Evolutionary conservation across 2,113 vertebrate species (phyloP).

Genomic region (Monopterus albus): DNA sequence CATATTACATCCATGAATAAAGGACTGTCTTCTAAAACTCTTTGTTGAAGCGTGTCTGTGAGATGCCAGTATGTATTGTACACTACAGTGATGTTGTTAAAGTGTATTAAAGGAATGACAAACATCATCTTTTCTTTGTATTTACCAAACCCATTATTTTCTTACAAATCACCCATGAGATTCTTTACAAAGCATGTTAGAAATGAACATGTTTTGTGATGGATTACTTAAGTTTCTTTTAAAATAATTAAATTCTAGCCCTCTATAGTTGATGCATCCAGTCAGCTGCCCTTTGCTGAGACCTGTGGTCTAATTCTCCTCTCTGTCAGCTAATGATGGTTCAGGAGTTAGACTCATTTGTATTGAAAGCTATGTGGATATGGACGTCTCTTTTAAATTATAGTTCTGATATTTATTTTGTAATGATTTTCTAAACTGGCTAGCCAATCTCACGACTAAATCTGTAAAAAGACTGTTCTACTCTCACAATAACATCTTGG

Average conservation of each 20-base stretch:
- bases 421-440: background rate
- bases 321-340: slow-evolving; percentile 12
- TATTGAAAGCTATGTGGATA: slow-evolving; percentile 4
- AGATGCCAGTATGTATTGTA: slow-evolving; percentile 15
- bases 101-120: slow-evolving; percentile 20
- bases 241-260: background rate
- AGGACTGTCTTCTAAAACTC: slow-evolving; percentile 23
- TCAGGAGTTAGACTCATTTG: slow-evolving; percentile 19
- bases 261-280: background rate
- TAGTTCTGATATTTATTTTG: slow-evolving; percentile 2
- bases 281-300: slow-evolving; percentile 21
- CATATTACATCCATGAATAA: slow-evolving; percentile 56
- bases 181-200: background rate
- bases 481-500: too few relatives aligned
- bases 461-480: too few relatives aligned
- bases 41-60: slow-evolving; percentile 15
- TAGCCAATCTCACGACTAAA: too few relatives aligned
- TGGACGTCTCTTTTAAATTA: background rate
- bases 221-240: background rate
- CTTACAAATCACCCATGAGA: background rate
- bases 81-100: slow-evolving; percentile 20
- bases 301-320: background rate
- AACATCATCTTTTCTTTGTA: background rate
- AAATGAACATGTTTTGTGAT: slow-evolving; percentile 7
- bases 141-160: background rate